Evolutionary conservation across 2,888 invertebrate genomes (phyloP).

Genomic region (Emmelina monodactyla): DNA sequence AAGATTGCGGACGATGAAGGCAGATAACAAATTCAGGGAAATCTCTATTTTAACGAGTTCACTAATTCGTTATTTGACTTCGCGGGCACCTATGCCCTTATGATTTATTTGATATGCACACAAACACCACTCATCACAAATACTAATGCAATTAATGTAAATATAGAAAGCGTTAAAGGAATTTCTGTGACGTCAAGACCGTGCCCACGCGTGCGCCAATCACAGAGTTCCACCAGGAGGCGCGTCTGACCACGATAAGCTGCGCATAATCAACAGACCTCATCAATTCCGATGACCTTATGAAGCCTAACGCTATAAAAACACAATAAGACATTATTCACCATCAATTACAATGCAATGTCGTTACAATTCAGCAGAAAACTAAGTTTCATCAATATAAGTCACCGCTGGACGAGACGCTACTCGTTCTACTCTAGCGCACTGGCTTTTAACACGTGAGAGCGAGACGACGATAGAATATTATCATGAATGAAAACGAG

Average conservation of each 20-base stretch:
- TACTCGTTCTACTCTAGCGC: no score
- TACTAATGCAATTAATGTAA: conserved; percentile 34
- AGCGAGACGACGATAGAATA: conserved; percentile 44
- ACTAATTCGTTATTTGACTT: no score
- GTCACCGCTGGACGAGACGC: no score
- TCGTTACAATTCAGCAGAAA: not conserved
- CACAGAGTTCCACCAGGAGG: conserved; percentile 63
- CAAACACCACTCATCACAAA: conserved; percentile 12
- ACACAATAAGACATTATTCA: not conserved
- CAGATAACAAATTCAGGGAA: no score
- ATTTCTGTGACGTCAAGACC: conserved; percentile 58
- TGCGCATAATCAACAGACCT: conserved; percentile 1
- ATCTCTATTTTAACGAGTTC: no score
- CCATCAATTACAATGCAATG: not conserved
- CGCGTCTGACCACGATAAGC: conserved; percentile 40
- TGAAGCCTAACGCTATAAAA: conserved; percentile 9
- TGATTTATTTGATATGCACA: no score
- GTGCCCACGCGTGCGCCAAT: conserved; percentile 61
- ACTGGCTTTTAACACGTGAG: no score
- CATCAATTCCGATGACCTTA: no score
- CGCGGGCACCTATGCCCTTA: no score
- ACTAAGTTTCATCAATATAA: no score
- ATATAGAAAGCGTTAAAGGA: conserved; percentile 46
- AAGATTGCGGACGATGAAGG: no score
- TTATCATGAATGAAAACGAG: conserved; percentile 56